Base-by-base conservation (phyloP, 2,797 vertebrate genomes). In the Gymnoscopelus microlampas region DNA sequence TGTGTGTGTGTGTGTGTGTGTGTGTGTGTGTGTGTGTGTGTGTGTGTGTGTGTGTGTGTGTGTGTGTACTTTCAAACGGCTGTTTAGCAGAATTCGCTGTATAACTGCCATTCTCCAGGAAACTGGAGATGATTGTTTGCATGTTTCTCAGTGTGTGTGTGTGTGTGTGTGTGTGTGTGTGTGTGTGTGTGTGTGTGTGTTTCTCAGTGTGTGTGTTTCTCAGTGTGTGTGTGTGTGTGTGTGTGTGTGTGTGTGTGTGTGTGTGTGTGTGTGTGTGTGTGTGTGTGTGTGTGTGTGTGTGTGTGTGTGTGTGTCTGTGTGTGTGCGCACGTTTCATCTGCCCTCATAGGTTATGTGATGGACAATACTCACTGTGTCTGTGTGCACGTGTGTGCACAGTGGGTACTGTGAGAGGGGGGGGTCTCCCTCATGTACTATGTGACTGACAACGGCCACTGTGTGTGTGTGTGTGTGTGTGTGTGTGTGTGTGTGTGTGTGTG, bases 91-190 rank as follows among this genome's bases (percentile, higher is more conserved):
- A 77, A 73, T 55, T 57, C 54, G 53, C 13, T 3, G 11, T 68
- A 29, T 81, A 83, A 56, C 67, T 74, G 75, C 75, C 76, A 63
- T 70, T 68, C 32, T 29, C 8, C 13, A 68, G 26, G 2, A 14
- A 81, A 79, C 64, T 69, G 48, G 65, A 73, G 75, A 78, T 3
- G 47, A 51, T 73, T 75, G 66, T 76, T 80, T 69, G 57, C 73
- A 60, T 68, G 74, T 73, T 79, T 73, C 49, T 63, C 55, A 56
- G 55, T 50, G 44, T 59, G 1, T 50, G 39, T 47, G 13, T 32
- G 59, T 57, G 6, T 54, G 53, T 24, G 14, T 4, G 53, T 11
- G 50, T 11, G 50, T 12, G 50, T 12, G 9, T 51, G 49, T 51
- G 26, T 67, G 60, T 64, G 64, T 70, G 67, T 63, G 59, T 64